Base-by-base conservation (phyloP, 2,888 invertebrate genomes). In the Orthonevra nobilis region DNA sequence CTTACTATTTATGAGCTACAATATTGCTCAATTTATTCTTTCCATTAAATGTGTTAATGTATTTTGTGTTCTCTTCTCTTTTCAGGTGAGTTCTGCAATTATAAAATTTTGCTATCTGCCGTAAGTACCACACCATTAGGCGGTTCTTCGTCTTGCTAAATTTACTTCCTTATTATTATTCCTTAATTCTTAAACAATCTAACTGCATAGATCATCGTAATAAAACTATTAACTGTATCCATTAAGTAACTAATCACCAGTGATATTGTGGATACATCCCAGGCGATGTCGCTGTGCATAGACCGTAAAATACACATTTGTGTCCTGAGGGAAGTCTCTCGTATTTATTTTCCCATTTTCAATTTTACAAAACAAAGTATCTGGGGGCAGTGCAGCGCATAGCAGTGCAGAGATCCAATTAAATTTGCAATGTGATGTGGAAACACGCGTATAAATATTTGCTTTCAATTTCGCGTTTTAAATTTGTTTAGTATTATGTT, bases 211-310 rank as follows among this genome's bases (percentile, higher is more conserved):
- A 66, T 70, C 72, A 64, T 30, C 38, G 64, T 60, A 54, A 58
- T 58, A 50, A 52, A 72, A 72, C n/a, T 40, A 79, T 66, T 72
- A 72, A 79, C 66, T 23, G 66, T 60, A 15, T 72, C 66, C 77
- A 79, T 79, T 72, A 79, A 30, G 54, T 54, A 72, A 79, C 60
- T 79, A 79, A 72, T 79, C 77, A 66, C 66, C 70, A 20, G 15
- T n/a, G 69, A 75, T 68, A 74, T 34, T n/a, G n/a, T n/a, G 34
- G n/a, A n/a, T n/a, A n/a, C n/a, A n/a, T n/a, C n/a, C n/a, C n/a
- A n/a, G n/a, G n/a, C n/a, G n/a, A n/a, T n/a, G n/a, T n/a, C n/a
- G n/a, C n/a, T n/a, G n/a, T n/a, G n/a, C n/a, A n/a, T n/a, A n/a
- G n/a, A n/a, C n/a, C n/a, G n/a, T n/a, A n/a, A n/a, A n/a, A n/a